Evolutionary conservation across 2,888 invertebrate species (phyloP).

Genomic region (Dascillus cervinus): DNA sequence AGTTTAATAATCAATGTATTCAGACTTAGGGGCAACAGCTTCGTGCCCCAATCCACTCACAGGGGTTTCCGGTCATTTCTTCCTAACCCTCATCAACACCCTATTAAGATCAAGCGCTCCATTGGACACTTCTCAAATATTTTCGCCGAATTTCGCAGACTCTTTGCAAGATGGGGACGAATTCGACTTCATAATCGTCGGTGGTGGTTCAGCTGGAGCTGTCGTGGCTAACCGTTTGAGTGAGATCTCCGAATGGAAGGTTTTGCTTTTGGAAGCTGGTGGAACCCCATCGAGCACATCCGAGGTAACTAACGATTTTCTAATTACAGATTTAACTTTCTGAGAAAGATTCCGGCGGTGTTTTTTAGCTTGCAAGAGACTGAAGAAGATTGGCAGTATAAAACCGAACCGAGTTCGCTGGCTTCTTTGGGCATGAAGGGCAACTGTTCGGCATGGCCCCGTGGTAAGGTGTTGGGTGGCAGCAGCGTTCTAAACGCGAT

Average conservation of each 20-base stretch:
- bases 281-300: slow-evolving; percentile 41
- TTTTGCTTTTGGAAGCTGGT: slow-evolving; percentile 36
- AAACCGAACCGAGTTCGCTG: slow-evolving; percentile 24
- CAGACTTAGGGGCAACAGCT: no score
- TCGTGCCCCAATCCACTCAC: no score
- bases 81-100: slow-evolving; percentile 51
- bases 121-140: slow-evolving; percentile 28
- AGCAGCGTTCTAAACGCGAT: slow-evolving; percentile 45
- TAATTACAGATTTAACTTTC: no score
- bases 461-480: slow-evolving; percentile 46
- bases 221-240: slow-evolving; percentile 44
- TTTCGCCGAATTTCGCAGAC: slow-evolving; percentile 23
- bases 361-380: slow-evolving; percentile 22
- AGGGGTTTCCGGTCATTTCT: slow-evolving; percentile 46
- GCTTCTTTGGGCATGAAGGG: slow-evolving; percentile 23
- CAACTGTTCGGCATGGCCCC: slow-evolving; percentile 35
- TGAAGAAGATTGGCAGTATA: slow-evolving; percentile 32
- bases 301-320: slow-evolving; percentile 46
- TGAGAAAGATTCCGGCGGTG: slow-evolving; percentile 24
- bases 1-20: no score
- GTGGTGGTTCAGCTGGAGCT: slow-evolving; percentile 46
- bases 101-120: slow-evolving; percentile 54
- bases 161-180: slow-evolving; percentile 43
- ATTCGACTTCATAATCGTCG: slow-evolving; percentile 47
- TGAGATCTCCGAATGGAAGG: slow-evolving; percentile 35